These are phyloP conservation scores for Schrankia costaestrigalis DNA, from an alignment of 2,888 invertebrate genomes.

Conservation along the genomic window DNA sequence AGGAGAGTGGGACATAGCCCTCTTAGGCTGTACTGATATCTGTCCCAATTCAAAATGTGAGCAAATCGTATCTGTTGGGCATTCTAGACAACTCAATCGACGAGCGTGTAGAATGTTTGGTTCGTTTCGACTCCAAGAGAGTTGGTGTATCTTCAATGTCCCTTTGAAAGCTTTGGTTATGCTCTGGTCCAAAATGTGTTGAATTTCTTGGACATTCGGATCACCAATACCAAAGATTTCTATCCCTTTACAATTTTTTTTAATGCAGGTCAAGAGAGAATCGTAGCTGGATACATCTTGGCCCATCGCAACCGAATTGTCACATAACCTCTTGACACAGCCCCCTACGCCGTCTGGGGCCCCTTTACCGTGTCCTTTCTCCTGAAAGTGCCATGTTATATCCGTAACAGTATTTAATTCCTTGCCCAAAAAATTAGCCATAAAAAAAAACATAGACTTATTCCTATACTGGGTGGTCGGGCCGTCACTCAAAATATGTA, in stretches of 20 bases:
- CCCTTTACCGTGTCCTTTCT: neutral
- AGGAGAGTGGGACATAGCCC: too few relatives aligned
- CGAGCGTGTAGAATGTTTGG: conserved; percentile 9
- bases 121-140: conserved; percentile 5
- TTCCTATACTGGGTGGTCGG: conserved; percentile 11
- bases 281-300: conserved; percentile 9
- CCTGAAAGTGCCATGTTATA: conserved; percentile 4
- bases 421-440: conserved; percentile 7
- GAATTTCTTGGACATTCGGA: conserved; percentile 5
- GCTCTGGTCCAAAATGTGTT: conserved; percentile 6
- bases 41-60: conserved; percentile 12
- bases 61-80: conserved; percentile 3
- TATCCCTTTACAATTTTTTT: conserved; percentile 12
- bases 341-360: conserved; percentile 17
- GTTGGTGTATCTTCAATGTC: conserved; percentile 11
- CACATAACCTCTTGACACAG: conserved; percentile 9
- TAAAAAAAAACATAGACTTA: conserved; percentile 16
- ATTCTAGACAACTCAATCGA: conserved; percentile 9
- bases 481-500: conserved; percentile 17
- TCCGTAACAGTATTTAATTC: conserved; percentile 10
- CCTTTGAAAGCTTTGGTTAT: conserved; percentile 12
- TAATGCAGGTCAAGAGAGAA: conserved; percentile 10
- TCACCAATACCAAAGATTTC: conserved; percentile 11
- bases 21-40: too few relatives aligned
- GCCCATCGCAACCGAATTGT: conserved; percentile 11